Evolutionary conservation across 2,113 vertebrate species (phyloP).

Genomic region (Passer montanus): DNA sequence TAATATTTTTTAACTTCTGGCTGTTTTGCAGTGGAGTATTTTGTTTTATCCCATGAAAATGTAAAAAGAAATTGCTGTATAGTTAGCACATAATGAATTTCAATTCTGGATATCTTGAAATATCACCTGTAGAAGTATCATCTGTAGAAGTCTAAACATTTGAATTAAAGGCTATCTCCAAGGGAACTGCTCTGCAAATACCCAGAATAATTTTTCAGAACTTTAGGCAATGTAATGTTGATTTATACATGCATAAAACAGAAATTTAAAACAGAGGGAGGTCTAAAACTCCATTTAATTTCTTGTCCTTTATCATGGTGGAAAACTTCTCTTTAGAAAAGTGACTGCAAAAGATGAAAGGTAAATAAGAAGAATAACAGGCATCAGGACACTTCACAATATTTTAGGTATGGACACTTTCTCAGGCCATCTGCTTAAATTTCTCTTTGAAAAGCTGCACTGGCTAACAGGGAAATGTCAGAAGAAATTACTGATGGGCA

Average conservation of each 20-base stretch:
- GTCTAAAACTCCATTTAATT: not conserved
- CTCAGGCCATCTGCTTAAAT: not conserved
- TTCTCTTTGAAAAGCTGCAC: not conserved
- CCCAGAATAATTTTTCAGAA: not conserved
- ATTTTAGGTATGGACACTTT: not conserved
- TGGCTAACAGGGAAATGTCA: not conserved
- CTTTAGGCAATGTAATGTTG: not conserved
- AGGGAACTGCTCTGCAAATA: not conserved
- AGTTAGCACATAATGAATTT: not conserved
- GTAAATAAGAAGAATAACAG: not conserved
- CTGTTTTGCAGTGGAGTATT: not conserved
- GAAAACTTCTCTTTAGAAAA: not conserved
- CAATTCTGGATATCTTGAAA: not conserved
- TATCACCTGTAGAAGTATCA: not conserved
- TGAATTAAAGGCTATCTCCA: not conserved
- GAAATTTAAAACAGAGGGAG: not conserved
- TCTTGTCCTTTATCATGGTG: not conserved
- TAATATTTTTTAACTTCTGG: not conserved
- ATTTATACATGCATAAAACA: accelerated
- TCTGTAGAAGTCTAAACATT: not conserved
- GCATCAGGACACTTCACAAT: not conserved
- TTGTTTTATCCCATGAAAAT: not conserved
- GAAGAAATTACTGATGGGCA: not conserved
- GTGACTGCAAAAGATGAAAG: not conserved
- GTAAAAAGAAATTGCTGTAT: not conserved